These are phyloP conservation scores for Intellagama lesueurii DNA, from an alignment of 2,797 vertebrate genomes.

Conservation along the genomic window DNA sequence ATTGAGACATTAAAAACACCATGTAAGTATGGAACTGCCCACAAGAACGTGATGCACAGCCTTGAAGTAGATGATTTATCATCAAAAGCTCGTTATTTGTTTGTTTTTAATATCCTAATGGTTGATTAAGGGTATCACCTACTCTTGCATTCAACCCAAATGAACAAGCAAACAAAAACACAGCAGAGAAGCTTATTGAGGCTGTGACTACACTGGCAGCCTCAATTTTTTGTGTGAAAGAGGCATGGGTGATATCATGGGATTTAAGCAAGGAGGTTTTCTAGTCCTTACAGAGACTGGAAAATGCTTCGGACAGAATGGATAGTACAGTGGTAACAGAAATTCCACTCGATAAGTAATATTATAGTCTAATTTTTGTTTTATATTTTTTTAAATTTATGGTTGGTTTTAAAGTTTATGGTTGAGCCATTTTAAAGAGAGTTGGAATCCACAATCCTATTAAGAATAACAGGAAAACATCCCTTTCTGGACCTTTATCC, in stretches of 20 bases:
- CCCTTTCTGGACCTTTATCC: neutral
- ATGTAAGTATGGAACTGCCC: too few relatives aligned
- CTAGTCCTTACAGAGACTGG: neutral
- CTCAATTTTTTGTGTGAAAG: neutral
- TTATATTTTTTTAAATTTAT: neutral
- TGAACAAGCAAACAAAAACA: too few relatives aligned
- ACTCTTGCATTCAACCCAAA: too few relatives aligned
- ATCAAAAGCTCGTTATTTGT: too few relatives aligned
- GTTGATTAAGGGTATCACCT: too few relatives aligned
- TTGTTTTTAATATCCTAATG: too few relatives aligned
- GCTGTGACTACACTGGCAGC: too few relatives aligned
- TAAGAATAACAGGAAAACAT: neutral
- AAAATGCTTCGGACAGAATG: neutral
- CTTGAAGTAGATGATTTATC: too few relatives aligned
- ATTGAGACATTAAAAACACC: too few relatives aligned
- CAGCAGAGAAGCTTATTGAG: too few relatives aligned
- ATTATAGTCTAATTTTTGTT: neutral
- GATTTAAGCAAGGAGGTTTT: neutral
- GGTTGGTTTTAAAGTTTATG: too few relatives aligned
- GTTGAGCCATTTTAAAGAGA: neutral
- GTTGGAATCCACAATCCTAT: neutral
- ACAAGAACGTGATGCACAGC: too few relatives aligned
- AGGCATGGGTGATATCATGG: neutral
- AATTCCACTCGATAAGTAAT: neutral
- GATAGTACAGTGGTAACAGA: neutral